Percentiles rank a stretch among this genome's conserved stretches.
phyloP scores from a whole-genome alignment of 2,888 invertebrate species.

The Anagyrus pseudococci region DNA sequence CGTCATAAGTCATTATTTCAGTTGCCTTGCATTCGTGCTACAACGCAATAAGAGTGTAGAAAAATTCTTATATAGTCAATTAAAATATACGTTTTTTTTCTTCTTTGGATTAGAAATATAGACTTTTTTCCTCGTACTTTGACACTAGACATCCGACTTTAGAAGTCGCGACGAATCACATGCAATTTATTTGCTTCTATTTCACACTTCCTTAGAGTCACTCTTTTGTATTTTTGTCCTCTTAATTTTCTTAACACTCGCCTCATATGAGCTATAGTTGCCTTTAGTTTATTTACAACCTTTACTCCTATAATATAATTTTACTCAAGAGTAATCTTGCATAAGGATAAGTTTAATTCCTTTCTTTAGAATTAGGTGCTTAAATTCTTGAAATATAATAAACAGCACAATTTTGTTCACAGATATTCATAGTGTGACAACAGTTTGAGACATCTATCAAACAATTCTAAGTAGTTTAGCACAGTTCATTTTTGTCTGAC shows the following conservation, averaged over 20 bases:
- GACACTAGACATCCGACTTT: slow-evolving; percentile 21
- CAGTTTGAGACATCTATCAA: slow-evolving; percentile 9
- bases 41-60: slow-evolving; percentile 27
- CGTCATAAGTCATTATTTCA: slow-evolving; percentile 31
- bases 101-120: slow-evolving; percentile 40
- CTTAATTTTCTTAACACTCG: slow-evolving; percentile 1
- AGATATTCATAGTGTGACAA: slow-evolving; percentile 15
- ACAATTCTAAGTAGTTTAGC: slow-evolving; percentile 16
- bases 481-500: slow-evolving; percentile 18
- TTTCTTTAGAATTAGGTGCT: slow-evolving; percentile 27
- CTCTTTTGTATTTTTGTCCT: slow-evolving; percentile 6
- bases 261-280: slow-evolving; percentile 18
- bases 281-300: slow-evolving; percentile 23
- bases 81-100: slow-evolving; percentile 37
- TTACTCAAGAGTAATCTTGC: slow-evolving; percentile 28
- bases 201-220: slow-evolving; percentile 7
- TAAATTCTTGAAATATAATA: slow-evolving; percentile 19
- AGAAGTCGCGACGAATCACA: slow-evolving; percentile 17
- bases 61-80: slow-evolving; percentile 32
- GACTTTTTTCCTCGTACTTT: slow-evolving; percentile 34
- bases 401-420: slow-evolving; percentile 17
- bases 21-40: slow-evolving; percentile 21
- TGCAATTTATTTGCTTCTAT: slow-evolving; percentile 2
- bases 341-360: slow-evolving; percentile 12
- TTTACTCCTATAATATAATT: slow-evolving; percentile 21